Base-by-base conservation (phyloP, 2,888 invertebrate species). In the Drosophila flavopinicola region DNA sequence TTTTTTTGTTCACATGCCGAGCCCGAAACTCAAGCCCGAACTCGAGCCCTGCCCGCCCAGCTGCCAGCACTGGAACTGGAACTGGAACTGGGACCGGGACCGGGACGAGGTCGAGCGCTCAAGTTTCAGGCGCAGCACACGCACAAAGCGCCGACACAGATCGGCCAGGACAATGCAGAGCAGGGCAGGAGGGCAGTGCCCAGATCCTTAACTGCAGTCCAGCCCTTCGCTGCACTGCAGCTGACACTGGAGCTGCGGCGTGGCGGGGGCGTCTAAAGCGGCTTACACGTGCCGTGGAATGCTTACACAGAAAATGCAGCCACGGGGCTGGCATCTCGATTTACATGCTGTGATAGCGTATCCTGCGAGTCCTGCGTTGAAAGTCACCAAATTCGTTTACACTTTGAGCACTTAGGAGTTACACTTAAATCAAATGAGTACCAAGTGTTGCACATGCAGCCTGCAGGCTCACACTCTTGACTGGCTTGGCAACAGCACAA, bases 1-100 rank as follows among this genome's bases (percentile, higher is more conserved):
- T n/a, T n/a, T n/a, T n/a, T n/a, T n/a, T n/a, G n/a, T n/a, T 75
- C 78, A 78, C 82, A 83, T 84, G 74, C 72, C 75, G 66, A 49
- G 61, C 68, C 63, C 68, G 65, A 58, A 25, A 59, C 30, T 39
- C 44, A 27, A 58, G 15, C 45, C 57, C 47, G 24, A 45, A 41
- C 37, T 27, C 35, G 17, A 20, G 42, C 10, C 42, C 51, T 47
- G 39, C 35, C 45, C 67, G n/a, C n/a, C n/a, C n/a, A n/a, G n/a
- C n/a, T n/a, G n/a, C n/a, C n/a, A n/a, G n/a, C n/a, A n/a, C n/a
- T n/a, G n/a, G n/a, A n/a, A n/a, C n/a, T n/a, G n/a, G n/a, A 23
- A 15, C 33, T 63, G 73, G 70, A 66, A 71, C 57, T 71, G 51
- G 78, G n/a, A 77, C 80, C 80, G 73, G 61, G 33, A 33, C 37